Conservation (phyloP, 2,888 invertebrate genomes). For the Tachina fera region DNA sequence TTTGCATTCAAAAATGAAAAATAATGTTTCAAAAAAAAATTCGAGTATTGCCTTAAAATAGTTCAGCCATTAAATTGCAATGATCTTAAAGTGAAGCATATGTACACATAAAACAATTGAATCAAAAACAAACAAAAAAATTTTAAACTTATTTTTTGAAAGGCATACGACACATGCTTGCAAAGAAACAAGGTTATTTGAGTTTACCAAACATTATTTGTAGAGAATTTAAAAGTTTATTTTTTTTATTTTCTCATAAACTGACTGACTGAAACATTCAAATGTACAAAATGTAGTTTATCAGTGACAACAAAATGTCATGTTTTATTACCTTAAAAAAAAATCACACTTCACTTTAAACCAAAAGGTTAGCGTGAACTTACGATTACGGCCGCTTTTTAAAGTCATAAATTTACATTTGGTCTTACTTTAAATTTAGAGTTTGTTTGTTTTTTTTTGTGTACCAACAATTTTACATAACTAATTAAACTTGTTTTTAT, state of each 20-base stretch:
- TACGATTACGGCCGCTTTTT: neutral
- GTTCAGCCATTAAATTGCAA: slow-evolving; percentile 24
- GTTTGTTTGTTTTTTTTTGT: neutral
- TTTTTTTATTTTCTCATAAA: slow-evolving; percentile 8
- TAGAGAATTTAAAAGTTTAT: slow-evolving; percentile 10
- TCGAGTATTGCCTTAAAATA: neutral
- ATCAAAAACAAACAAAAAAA: neutral
- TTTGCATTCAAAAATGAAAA: neutral
- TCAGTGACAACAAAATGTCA: slow-evolving; percentile 57
- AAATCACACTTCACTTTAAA: neutral
- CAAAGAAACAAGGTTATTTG: slow-evolving; percentile 37
- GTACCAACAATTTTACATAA: slow-evolving; percentile 1
- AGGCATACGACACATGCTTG: slow-evolving; percentile 14
- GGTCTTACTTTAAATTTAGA: neutral
- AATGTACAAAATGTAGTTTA: slow-evolving; percentile 3
- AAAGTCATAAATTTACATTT: slow-evolving; percentile 15
- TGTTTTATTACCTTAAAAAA: slow-evolving; percentile 41
- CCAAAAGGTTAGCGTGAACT: neutral
- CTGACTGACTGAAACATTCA: slow-evolving; percentile 16
- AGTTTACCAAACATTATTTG: slow-evolving; percentile 27
- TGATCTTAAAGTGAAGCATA: neutral
- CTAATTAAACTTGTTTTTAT: slow-evolving; percentile 22
- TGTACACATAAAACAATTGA: neutral
- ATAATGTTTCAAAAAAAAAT: neutral
- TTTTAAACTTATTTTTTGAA: slow-evolving; percentile 5